Percentiles rank a stretch among this genome's conserved stretches.
Evolutionary conservation across 2,113 vertebrate genomes (phyloP).

Genomic region (Isurus oxyrinchus): DNA sequence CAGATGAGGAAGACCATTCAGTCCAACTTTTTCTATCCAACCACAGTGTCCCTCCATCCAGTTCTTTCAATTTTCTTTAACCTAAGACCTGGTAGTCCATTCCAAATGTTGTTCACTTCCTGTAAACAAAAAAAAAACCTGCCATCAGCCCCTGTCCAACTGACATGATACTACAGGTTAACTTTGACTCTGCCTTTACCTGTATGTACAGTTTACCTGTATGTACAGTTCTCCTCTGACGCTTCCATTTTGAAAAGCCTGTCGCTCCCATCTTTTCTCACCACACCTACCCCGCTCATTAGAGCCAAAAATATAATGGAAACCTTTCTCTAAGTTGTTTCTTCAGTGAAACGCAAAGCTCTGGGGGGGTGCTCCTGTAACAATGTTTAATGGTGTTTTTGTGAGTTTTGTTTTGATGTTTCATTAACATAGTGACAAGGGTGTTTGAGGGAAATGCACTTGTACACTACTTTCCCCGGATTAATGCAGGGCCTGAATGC

Average conservation of each 20-base stretch:
- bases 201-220: not conserved
- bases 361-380: not conserved
- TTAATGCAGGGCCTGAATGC: not conserved
- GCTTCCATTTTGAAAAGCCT: not conserved
- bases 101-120: not conserved
- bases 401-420: not conserved
- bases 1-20: not conserved
- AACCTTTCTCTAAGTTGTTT: not conserved
- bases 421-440: not conserved
- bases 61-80: not conserved
- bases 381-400: not conserved
- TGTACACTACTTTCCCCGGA: not conserved
- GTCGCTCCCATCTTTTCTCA: not conserved
- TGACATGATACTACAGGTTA: not conserved
- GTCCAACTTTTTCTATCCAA: not conserved
- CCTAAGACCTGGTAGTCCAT: not conserved
- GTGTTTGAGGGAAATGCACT: not conserved
- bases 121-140: not conserved
- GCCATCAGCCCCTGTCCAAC: not conserved
- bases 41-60: not conserved
- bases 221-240: not conserved
- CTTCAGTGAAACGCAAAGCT: not conserved
- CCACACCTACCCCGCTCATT: not conserved
- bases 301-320: not conserved
- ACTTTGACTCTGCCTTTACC: not conserved